phyloP scores from a whole-genome alignment of 2,113 vertebrate species.

The Pitta sordida region DNA sequence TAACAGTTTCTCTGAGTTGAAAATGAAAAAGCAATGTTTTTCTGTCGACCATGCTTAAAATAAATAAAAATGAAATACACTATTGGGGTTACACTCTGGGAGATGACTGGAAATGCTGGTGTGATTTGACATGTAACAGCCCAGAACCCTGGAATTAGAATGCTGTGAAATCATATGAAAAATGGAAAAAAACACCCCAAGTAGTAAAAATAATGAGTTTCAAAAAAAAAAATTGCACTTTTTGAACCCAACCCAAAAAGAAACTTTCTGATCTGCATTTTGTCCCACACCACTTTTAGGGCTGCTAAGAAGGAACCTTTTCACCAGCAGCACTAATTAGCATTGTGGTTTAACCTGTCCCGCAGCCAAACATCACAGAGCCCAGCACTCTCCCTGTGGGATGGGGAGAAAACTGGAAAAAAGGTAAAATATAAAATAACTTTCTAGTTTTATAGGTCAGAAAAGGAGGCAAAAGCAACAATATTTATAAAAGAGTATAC shows the following conservation, averaged over 20 bases:
- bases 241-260: neutral
- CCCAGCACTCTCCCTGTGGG: neutral
- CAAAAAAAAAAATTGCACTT: neutral
- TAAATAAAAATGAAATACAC: conserved; percentile 17
- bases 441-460: neutral
- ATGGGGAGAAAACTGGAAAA: neutral
- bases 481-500: neutral
- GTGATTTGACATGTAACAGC: conserved; percentile 25
- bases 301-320: neutral
- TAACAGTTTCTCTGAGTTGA: neutral
- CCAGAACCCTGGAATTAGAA: neutral
- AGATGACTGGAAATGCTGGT: neutral
- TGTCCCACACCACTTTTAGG: neutral
- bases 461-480: neutral
- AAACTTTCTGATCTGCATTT: neutral
- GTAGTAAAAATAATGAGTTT: neutral
- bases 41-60: neutral
- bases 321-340: neutral
- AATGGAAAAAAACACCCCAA: neutral
- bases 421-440: neutral
- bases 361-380: neutral
- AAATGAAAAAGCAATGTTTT: neutral
- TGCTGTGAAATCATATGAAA: neutral
- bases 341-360: neutral
- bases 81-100: neutral